A percentile compares a stretch with the other conserved stretches of the same genome.
These are phyloP conservation scores for Australoheros scitulus DNA, from an alignment of 2,113 vertebrate species.

Conservation along the genomic window DNA sequence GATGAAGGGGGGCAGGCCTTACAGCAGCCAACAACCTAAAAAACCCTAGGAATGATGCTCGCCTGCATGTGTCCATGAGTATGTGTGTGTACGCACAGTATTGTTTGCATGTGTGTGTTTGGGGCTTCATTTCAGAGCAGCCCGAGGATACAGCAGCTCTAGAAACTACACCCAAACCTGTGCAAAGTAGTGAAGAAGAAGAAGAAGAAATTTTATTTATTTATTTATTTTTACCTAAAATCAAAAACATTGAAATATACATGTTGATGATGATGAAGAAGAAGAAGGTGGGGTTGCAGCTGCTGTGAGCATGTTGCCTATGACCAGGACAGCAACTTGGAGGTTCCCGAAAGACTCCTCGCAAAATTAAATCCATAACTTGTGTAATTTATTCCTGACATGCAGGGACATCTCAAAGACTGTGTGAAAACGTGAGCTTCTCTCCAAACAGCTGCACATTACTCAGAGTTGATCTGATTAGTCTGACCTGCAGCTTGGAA, in stretches of 20 bases:
- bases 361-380: constrained; percentile 2
- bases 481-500: neutral
- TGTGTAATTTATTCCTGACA: constrained; percentile 2
- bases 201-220: neutral
- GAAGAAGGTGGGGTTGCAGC: constrained; percentile 6
- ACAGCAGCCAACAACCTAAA: constrained; percentile 36
- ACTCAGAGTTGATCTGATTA: constrained; percentile 20
- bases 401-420: neutral
- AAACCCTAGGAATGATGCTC: constrained; percentile 48
- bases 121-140: constrained; percentile 7
- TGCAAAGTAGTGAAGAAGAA: neutral
- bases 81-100: neutral
- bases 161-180: constrained; percentile 41
- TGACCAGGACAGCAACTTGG: neutral
- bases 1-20: constrained; percentile 17
- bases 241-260: neutral
- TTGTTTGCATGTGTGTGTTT: neutral
- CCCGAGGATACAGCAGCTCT: constrained; percentile 39
- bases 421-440: neutral
- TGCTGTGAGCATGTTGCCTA: neutral
- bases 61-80: neutral
- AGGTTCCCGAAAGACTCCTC: neutral
- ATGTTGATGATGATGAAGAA: neutral
- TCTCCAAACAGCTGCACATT: constrained; percentile 26
- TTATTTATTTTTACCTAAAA: neutral